Percentiles rank a stretch among this genome's conserved stretches.
These are phyloP conservation scores for Charaxes varanes DNA, from an alignment of 1,140 invertebrate genomes.

Conservation along the genomic window DNA sequence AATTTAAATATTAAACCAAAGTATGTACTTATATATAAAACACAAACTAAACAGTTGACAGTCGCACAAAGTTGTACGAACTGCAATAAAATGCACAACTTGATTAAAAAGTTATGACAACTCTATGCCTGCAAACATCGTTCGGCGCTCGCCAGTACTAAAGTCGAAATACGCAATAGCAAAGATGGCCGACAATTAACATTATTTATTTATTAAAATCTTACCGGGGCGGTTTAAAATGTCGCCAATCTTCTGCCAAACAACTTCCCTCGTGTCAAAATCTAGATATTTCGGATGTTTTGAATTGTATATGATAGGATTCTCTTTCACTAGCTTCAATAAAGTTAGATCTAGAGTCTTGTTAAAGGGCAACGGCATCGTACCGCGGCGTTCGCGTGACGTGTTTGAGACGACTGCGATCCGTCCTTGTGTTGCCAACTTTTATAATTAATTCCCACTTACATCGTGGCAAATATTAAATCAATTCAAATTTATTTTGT, in stretches of 20 bases:
- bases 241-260: slow-evolving; percentile 62
- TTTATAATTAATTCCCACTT: background rate
- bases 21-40: too few relatives aligned
- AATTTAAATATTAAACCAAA: too few relatives aligned
- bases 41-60: too few relatives aligned
- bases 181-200: slow-evolving; percentile 2
- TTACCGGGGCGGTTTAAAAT: slow-evolving; percentile 43
- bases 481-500: background rate
- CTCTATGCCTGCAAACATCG: too few relatives aligned
- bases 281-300: slow-evolving; percentile 48
- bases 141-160: too few relatives aligned
- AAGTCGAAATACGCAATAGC: background rate
- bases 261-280: slow-evolving; percentile 48
- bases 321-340: slow-evolving; percentile 42
- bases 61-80: too few relatives aligned
- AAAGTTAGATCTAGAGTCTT: slow-evolving; percentile 47
- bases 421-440: slow-evolving; percentile 5
- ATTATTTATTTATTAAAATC: slow-evolving; percentile 15
- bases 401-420: slow-evolving; percentile 19
- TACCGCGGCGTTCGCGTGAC: slow-evolving; percentile 12
- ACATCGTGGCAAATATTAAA: background rate
- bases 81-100: too few relatives aligned
- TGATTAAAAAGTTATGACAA: too few relatives aligned
- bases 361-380: slow-evolving; percentile 47
- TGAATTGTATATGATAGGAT: slow-evolving; percentile 45